Percentiles rank a stretch among this genome's conserved stretches.
Evolutionary conservation across 2,113 vertebrate genomes (phyloP).

Genomic region (Phaetusa simplex): DNA sequence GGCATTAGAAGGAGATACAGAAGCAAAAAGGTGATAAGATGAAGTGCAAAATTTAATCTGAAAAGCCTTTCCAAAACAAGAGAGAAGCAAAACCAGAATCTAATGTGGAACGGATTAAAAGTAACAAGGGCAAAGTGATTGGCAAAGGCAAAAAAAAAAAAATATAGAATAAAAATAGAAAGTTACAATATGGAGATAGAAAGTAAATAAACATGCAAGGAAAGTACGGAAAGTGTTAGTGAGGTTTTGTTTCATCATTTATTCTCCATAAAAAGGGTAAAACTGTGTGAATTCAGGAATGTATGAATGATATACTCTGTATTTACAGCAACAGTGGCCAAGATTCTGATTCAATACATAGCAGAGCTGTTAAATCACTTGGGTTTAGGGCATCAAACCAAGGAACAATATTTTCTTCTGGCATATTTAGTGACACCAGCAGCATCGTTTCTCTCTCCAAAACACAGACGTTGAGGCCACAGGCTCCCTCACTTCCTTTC

Average conservation of each 20-base stretch:
- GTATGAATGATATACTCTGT: background rate
- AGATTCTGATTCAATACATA: constrained; percentile 27
- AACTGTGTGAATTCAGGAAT: background rate
- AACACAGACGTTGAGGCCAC: background rate
- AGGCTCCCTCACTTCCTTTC: background rate
- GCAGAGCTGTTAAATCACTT: constrained; percentile 30
- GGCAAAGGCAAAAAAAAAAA: background rate
- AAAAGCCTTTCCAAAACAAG: constrained; percentile 9
- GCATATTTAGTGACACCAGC: background rate
- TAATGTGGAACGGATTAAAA: background rate
- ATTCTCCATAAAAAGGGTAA: background rate
- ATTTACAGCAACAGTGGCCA: background rate
- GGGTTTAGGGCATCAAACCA: background rate
- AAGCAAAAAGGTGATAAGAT: background rate
- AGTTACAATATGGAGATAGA: background rate
- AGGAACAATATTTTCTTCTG: background rate
- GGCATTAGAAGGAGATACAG: background rate
- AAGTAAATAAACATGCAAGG: background rate
- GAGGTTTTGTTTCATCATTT: background rate
- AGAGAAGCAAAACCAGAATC: background rate
- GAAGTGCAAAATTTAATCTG: constrained; percentile 33
- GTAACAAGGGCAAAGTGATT: background rate
- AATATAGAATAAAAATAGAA: background rate
- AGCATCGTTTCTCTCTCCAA: background rate
- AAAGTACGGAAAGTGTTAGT: background rate